Percentiles rank a stretch among this genome's conserved stretches.
Conservation (phyloP, 1,140 invertebrate species). For the Vollenhovia emeryi region DNA sequence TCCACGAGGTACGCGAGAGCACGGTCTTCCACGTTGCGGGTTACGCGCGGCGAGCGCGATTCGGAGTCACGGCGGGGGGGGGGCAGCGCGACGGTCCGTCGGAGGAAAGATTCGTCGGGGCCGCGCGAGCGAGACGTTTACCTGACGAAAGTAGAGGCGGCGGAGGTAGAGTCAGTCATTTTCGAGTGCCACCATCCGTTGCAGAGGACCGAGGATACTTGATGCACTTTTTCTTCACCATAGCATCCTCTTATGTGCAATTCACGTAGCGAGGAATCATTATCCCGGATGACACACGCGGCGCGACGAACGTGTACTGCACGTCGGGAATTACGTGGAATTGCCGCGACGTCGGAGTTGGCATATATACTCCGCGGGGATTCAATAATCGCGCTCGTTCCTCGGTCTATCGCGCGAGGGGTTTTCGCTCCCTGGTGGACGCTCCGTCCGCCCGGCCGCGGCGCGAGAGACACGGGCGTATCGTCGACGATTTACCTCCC, state of each 20-base stretch:
- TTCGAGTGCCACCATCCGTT: constrained; percentile 74
- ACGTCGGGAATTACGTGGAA: constrained; percentile 43
- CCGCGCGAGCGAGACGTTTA: no score
- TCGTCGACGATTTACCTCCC: background rate
- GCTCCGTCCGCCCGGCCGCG: background rate
- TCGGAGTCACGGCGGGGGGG: background rate
- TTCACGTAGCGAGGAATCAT: constrained; percentile 75
- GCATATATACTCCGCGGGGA: constrained; percentile 9
- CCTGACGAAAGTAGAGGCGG: constrained; percentile 74
- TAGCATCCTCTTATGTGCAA: constrained; percentile 73
- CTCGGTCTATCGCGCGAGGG: background rate
- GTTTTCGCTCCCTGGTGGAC: background rate
- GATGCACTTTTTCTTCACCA: constrained; percentile 76
- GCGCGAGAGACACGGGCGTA: background rate
- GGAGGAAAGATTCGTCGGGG: no score
- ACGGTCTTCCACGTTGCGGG: no score
- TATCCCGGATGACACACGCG: constrained; percentile 62
- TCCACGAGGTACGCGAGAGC: no score
- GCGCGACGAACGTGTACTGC: constrained; percentile 66
- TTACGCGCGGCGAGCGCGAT: no score
- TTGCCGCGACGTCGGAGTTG: background rate
- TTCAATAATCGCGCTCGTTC: constrained; percentile 34
- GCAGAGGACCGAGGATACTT: constrained; percentile 66
- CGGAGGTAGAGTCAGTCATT: constrained; percentile 78
- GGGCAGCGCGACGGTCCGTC: no score